Percentiles rank a stretch among this genome's conserved stretches.
Evolutionary conservation across 2,113 vertebrate species (phyloP).

Genomic region (Acanthochromis polyacanthus): DNA sequence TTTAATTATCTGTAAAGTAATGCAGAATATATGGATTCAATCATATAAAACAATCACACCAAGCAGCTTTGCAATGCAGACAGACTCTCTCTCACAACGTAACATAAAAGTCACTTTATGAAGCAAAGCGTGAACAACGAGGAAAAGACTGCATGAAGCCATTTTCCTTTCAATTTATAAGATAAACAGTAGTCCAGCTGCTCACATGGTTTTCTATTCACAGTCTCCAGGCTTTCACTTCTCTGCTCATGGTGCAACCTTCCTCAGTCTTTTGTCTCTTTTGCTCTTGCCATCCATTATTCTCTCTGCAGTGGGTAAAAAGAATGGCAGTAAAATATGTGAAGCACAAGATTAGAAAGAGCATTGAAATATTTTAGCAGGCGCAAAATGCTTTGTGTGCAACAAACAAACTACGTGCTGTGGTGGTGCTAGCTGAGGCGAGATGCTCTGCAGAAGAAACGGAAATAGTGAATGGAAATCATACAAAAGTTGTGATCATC

Average conservation of each 20-base stretch:
- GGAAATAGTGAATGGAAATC: slow-evolving; percentile 9
- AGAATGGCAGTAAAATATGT: slow-evolving; percentile 30
- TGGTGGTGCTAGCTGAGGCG: background rate
- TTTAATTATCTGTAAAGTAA: background rate
- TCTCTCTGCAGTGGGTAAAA: slow-evolving; percentile 27
- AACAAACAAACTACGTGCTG: slow-evolving; percentile 14
- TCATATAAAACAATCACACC: background rate
- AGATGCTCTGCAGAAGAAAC: background rate
- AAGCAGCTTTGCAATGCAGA: background rate
- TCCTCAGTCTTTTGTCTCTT: slow-evolving; percentile 22
- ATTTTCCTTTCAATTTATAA: slow-evolving; percentile 16
- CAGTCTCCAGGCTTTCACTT: slow-evolving; percentile 8
- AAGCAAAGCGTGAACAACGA: slow-evolving; percentile 9
- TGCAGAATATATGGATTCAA: background rate
- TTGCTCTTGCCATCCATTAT: background rate
- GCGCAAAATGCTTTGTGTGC: slow-evolving; percentile 5
- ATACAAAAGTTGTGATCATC: slow-evolving; percentile 32
- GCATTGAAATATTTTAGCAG: background rate
- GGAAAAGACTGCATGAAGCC: background rate
- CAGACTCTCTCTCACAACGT: background rate
- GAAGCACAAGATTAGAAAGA: slow-evolving; percentile 33
- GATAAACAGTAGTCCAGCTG: slow-evolving; percentile 10
- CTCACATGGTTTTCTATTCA: slow-evolving; percentile 10
- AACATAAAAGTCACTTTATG: background rate
- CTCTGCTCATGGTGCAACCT: background rate